Evolutionary conservation across 2,888 invertebrate species (phyloP).

Genomic region (Orchesellides sinensis): DNA sequence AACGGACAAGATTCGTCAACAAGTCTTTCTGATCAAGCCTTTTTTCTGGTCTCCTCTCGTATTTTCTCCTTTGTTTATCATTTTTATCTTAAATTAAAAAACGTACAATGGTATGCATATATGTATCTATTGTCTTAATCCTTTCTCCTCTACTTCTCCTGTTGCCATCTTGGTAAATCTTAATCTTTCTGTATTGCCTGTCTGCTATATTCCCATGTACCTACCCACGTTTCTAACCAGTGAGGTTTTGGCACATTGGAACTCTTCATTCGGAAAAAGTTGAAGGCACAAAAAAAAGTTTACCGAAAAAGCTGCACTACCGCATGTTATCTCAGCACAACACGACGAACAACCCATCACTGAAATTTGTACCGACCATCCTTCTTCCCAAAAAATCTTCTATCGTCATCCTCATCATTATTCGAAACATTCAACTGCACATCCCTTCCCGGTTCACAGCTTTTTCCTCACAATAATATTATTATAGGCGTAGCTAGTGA

Average conservation of each 20-base stretch:
- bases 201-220: neutral
- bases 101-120: neutral
- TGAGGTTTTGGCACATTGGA: conserved; percentile 60
- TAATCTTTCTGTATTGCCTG: conserved; percentile 5
- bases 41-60: neutral
- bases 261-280: conserved; percentile 33
- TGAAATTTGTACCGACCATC: conserved; percentile 33
- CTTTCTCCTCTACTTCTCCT: conserved; percentile 25
- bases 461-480: conserved; percentile 41
- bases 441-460: conserved; percentile 33
- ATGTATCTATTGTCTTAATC: conserved; percentile 19
- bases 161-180: conserved; percentile 43
- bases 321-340: neutral
- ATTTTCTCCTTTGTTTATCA: conserved; percentile 8
- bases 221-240: conserved; percentile 33
- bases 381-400: conserved; percentile 19
- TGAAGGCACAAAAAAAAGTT: conserved; percentile 29
- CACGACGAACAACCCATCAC: conserved; percentile 10
- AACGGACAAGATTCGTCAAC: neutral
- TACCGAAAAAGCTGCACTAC: conserved; percentile 15
- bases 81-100: conserved; percentile 1
- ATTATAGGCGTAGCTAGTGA: conserved; percentile 20
- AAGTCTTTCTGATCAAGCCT: conserved; percentile 14
- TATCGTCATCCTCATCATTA: conserved; percentile 47
- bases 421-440: conserved; percentile 52